These are phyloP conservation scores for Bombus soroeensis DNA, from an alignment of 1,140 invertebrate genomes.

Conservation along the genomic window DNA sequence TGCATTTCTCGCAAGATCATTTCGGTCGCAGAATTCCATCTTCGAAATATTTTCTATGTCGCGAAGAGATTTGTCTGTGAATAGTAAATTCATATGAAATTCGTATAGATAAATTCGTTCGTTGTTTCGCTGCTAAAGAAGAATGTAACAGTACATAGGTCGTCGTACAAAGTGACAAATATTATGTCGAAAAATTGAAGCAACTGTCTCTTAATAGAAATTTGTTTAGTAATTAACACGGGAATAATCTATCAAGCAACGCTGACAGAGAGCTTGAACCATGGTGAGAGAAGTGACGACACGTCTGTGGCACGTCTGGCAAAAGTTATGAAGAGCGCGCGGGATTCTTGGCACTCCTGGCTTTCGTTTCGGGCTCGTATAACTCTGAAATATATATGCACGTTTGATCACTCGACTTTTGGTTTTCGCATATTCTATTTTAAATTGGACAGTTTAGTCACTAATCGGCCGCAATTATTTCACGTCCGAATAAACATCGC, in stretches of 20 bases:
- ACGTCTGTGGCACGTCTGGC: slow-evolving; percentile 33
- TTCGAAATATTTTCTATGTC: background rate
- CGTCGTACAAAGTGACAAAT: too few species aligned
- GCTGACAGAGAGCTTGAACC: background rate
- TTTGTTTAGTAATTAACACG: background rate
- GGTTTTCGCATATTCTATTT: slow-evolving; percentile 21
- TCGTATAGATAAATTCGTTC: background rate
- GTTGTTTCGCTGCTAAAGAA: background rate
- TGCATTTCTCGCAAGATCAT: background rate
- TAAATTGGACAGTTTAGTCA: slow-evolving; percentile 7
- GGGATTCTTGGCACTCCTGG: slow-evolving; percentile 39
- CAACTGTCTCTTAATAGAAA: too few species aligned
- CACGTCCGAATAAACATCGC: background rate
- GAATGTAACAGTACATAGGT: too few species aligned
- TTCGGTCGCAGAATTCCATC: background rate
- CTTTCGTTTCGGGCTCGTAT: background rate
- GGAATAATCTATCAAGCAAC: background rate
- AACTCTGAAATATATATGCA: background rate
- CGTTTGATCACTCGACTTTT: background rate
- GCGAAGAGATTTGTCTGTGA: background rate
- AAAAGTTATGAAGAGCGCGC: slow-evolving; percentile 16
- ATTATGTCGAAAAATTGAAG: too few species aligned
- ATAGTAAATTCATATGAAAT: too few species aligned
- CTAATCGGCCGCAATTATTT: slow-evolving; percentile 8
- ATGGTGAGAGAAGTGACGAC: slow-evolving; percentile 27